A percentile compares a stretch with the other conserved stretches of the same genome.
Evolutionary conservation across 2,888 invertebrate species (phyloP).

Genomic region (Tanytarsus gracilentus): DNA sequence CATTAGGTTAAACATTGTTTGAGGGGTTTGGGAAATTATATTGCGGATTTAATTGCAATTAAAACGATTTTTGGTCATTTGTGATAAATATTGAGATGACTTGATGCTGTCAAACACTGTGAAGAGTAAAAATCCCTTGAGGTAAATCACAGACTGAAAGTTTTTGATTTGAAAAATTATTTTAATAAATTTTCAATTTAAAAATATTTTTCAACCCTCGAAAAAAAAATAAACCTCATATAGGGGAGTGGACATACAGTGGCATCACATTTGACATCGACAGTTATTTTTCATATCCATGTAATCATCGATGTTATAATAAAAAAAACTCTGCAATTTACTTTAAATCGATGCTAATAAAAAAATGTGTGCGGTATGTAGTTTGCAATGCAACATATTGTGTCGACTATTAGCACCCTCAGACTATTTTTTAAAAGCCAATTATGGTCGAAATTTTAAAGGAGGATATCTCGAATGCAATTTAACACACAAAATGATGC

Average conservation of each 20-base stretch:
- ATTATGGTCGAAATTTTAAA: conserved; percentile 12
- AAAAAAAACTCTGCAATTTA: not conserved
- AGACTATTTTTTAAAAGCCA: conserved; percentile 3
- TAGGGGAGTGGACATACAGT: not conserved
- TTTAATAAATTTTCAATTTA: not conserved
- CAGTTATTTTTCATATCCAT: no score
- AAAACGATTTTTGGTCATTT: not conserved
- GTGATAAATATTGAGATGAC: no score
- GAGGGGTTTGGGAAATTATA: not conserved
- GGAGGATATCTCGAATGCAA: conserved; percentile 15
- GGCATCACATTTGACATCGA: no score
- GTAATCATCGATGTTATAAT: no score
- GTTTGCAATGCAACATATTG: conserved; percentile 16
- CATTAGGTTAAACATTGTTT: not conserved
- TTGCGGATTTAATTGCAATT: conserved; percentile 24
- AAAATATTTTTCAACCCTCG: no score
- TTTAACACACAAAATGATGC: conserved; percentile 13
- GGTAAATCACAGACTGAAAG: conserved; percentile 7
- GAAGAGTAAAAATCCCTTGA: no score
- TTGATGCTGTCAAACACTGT: no score
- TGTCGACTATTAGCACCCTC: conserved; percentile 26
- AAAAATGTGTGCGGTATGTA: not conserved
- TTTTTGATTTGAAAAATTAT: not conserved
- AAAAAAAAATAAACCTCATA: not conserved
- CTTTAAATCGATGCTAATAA: not conserved